Base-by-base conservation (phyloP, 2,888 invertebrate genomes). In the Melanostoma scalare region DNA sequence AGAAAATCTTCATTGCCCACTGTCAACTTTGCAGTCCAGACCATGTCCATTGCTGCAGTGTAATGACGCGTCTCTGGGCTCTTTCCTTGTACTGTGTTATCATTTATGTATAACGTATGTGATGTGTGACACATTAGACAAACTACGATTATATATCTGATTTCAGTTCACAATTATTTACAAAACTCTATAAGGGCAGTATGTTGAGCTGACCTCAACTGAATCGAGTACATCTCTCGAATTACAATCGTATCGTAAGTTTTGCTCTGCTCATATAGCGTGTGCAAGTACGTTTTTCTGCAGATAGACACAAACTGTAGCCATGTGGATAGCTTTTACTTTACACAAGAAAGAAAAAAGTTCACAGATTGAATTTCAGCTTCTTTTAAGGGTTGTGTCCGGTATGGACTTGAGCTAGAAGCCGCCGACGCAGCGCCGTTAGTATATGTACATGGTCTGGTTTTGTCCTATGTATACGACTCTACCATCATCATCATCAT, bases 91-190 rank as follows among this genome's bases (percentile, higher is more conserved):
- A 10, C 5, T 30, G 20, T 36, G 8, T 36, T 30, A n/a, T 38
- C 20, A 20, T 20, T 20, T 20, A 20, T 20, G 20, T 20, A 20
- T 20, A 20, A 10, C 6, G 3, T 46, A 4, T 35, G n/a, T 72
- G 31, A 8, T 48, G 40, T 42, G 53, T 10, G 75, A 68, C 73
- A 79, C 40, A 74, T 68, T 81, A 72, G 40, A 67, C 36, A 10
- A 20, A 2, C 10, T 52, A 30, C 55, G 52, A 67, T 67, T 36
- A 61, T 40, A 67, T 76, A 67, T 77, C 67, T 68, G 50, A 68
- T 81, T 77, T 68, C 76, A 48, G 44, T 55, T 76, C 30, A 67
- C 58, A 76, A 67, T 81, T 65, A 75, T 74, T 75, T 71, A 42
- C 61, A n/a, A 56, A 48, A 69, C 56, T 31, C 46, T 1, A 42